Conservation (phyloP, 2,113 vertebrate genomes). For the Seriola dumerili region DNA sequence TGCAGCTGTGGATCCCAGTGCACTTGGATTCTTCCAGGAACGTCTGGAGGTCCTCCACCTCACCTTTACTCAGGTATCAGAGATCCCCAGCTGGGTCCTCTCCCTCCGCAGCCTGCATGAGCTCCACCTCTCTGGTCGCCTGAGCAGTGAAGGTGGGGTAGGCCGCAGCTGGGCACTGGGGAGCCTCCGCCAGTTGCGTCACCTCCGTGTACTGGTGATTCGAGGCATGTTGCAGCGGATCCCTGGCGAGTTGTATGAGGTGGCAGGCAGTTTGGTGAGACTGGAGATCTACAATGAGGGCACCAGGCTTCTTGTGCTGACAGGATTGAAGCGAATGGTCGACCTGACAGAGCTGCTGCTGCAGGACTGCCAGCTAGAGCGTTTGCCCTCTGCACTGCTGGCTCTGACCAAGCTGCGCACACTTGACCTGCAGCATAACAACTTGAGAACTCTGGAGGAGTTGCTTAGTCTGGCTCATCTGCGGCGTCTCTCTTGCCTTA, state of each 20-base stretch:
- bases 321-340: slow-evolving; percentile 76
- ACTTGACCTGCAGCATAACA: slow-evolving; percentile 83
- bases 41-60: slow-evolving; percentile 82
- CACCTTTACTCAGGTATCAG: slow-evolving; percentile 80
- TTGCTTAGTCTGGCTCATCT: slow-evolving; percentile 82
- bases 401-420: slow-evolving; percentile 74
- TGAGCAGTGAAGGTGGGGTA: slow-evolving; percentile 77
- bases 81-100: slow-evolving; percentile 84
- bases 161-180: slow-evolving; percentile 80
- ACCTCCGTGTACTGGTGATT: slow-evolving; percentile 80
- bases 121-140: slow-evolving; percentile 82
- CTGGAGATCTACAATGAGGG: slow-evolving; percentile 85
- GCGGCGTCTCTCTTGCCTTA: slow-evolving; percentile 78
- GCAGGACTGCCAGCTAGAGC: slow-evolving; percentile 84
- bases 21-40: slow-evolving; percentile 79
- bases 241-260: slow-evolving; percentile 81
- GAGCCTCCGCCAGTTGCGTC: slow-evolving; percentile 78
- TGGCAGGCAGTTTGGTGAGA: slow-evolving; percentile 73
- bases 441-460: slow-evolving; percentile 83
- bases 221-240: slow-evolving; percentile 77
- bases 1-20: slow-evolving; percentile 78
- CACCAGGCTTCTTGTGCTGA: slow-evolving; percentile 76
- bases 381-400: slow-evolving; percentile 81
- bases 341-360: slow-evolving; percentile 81
- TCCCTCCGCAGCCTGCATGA: slow-evolving; percentile 81